A percentile compares a stretch with the other conserved stretches of the same genome.
These are phyloP conservation scores for Rhynchonycteris naso DNA, from an alignment of 2,797 vertebrate species.

Conservation along the genomic window DNA sequence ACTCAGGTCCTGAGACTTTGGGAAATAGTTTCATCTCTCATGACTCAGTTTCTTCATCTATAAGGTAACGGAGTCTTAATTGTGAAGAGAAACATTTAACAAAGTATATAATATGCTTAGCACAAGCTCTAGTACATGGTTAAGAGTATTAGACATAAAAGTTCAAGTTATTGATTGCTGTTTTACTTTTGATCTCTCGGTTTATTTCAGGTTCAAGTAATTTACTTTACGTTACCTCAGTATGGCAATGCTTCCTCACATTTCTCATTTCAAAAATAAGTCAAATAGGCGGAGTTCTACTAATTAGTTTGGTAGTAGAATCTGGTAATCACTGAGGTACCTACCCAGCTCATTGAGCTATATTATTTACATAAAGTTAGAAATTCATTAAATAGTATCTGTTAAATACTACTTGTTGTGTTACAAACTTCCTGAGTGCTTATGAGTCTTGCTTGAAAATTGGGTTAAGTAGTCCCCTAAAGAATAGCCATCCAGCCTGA, in stretches of 20 bases:
- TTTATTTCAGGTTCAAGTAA: background rate
- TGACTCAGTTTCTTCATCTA: background rate
- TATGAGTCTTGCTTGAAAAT: background rate
- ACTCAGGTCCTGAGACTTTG: background rate
- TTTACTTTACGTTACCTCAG: background rate
- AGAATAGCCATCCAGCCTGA: constrained; percentile 9
- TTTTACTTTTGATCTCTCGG: background rate
- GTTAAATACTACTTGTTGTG: constrained; percentile 44
- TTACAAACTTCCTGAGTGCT: constrained; percentile 54
- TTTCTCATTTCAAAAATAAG: constrained; percentile 45
- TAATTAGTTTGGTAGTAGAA: background rate
- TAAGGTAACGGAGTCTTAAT: background rate
- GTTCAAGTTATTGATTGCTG: background rate
- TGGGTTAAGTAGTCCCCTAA: constrained; percentile 42
- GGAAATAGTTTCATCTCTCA: background rate
- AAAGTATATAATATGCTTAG: background rate
- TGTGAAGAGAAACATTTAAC: background rate
- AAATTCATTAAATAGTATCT: background rate
- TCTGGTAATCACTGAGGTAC: background rate
- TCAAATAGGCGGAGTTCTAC: background rate
- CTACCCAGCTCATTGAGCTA: background rate
- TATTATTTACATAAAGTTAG: background rate
- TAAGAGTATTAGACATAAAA: background rate
- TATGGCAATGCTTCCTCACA: background rate
- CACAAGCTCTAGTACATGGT: background rate